Conservation (phyloP, 2,888 invertebrate species). For the Lysandra bellargus region DNA sequence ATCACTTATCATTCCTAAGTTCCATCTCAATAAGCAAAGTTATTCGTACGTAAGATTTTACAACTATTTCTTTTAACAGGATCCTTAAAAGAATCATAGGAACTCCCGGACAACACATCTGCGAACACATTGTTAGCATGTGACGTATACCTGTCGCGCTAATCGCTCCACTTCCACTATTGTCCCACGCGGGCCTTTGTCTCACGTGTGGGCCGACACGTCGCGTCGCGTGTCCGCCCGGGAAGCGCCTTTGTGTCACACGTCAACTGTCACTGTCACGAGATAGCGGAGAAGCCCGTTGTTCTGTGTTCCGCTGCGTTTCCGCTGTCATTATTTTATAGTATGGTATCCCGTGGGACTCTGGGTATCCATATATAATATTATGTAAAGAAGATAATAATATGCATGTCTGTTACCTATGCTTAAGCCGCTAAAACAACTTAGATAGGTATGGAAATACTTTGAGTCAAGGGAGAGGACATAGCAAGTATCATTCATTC, state of each 20-base stretch:
- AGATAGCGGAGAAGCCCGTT: not conserved
- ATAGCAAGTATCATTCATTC: no score
- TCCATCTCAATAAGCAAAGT: no score
- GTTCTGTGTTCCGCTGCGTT: not conserved
- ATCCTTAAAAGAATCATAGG: no score
- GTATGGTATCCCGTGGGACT: not conserved
- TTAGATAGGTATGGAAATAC: no score
- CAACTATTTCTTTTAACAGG: not conserved
- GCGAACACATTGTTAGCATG: not conserved
- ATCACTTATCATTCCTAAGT: no score
- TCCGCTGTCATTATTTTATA: not conserved
- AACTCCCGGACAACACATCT: not conserved
- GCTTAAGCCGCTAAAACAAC: no score
- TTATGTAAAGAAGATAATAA: no score
- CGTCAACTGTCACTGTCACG: not conserved
- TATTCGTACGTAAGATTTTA: no score
- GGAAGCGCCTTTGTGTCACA: constrained; percentile 11
- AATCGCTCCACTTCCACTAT: constrained; percentile 15
- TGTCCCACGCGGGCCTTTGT: constrained; percentile 3
- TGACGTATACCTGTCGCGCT: constrained; percentile 14
- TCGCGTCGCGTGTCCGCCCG: not conserved
- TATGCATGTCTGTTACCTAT: no score
- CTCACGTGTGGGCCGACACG: constrained; percentile 17
- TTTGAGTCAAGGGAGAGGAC: no score
- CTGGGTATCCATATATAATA: not conserved